Conservation (phyloP, 1,140 invertebrate species). For the Riptortus pedestris region DNA sequence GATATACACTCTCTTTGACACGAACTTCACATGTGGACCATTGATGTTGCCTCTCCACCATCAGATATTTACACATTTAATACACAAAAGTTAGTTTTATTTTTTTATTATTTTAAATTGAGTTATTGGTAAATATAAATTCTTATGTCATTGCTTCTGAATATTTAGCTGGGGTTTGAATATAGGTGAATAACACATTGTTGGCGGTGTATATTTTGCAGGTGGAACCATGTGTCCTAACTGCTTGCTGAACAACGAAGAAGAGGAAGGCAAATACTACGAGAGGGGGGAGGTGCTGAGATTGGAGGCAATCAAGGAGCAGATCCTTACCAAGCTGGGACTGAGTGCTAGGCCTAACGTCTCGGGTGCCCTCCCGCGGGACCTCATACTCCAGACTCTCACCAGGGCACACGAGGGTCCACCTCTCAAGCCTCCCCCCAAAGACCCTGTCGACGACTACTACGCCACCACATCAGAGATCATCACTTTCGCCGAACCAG, state of each 20-base stretch:
- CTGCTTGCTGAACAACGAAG: conserved; percentile 25
- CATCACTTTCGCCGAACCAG: conserved; percentile 68
- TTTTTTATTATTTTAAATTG: no score
- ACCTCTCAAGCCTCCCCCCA: conserved; percentile 37
- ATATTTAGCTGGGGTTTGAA: no score
- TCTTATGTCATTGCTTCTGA: no score
- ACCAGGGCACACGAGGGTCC: conserved; percentile 48
- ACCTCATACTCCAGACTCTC: conserved; percentile 57
- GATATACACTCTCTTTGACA: no score
- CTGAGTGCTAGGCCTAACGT: conserved; percentile 57
- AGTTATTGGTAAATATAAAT: no score
- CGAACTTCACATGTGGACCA: no score
- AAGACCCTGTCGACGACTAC: conserved; percentile 49
- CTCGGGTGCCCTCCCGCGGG: conserved; percentile 49
- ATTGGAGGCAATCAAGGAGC: conserved; percentile 63
- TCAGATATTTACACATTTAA: no score
- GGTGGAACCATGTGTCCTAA: conserved; percentile 27
- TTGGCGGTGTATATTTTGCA: no score
- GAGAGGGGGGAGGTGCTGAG: conserved; percentile 39
- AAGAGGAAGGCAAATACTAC: conserved; percentile 19
- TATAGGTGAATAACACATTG: no score
- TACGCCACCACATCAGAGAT: conserved; percentile 69
- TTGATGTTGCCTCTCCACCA: no score
- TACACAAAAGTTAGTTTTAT: no score
- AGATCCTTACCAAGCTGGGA: conserved; percentile 63